A percentile compares a stretch with the other conserved stretches of the same genome.
phyloP scores from a whole-genome alignment of 2,113 vertebrate species.

The Todiramphus saurophagus region DNA sequence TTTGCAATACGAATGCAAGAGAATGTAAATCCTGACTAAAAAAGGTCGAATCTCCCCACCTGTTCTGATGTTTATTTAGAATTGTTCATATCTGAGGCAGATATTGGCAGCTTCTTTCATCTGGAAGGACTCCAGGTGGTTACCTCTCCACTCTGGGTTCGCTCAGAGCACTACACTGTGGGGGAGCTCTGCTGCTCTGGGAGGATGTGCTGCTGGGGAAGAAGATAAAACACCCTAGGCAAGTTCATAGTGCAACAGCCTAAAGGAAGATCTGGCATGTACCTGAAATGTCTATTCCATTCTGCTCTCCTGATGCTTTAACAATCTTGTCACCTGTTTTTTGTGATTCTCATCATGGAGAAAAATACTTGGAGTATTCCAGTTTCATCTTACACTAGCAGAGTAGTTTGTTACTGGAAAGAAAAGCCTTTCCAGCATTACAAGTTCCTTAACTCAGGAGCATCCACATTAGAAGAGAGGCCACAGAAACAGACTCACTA shows the following conservation, averaged over 20 bases:
- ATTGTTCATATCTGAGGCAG: neutral
- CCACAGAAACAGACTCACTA: neutral
- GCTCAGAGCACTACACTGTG: accelerated
- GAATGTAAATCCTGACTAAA: neutral
- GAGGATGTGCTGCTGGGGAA: neutral
- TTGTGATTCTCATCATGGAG: neutral
- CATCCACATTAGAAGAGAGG: neutral
- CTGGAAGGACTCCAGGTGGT: neutral
- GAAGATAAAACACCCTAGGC: neutral
- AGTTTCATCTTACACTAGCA: neutral
- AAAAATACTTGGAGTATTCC: neutral
- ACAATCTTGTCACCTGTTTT: neutral
- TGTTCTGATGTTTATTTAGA: neutral
- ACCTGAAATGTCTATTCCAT: neutral
- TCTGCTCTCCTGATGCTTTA: neutral
- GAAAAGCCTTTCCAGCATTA: neutral
- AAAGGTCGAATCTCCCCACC: neutral
- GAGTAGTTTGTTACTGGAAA: neutral
- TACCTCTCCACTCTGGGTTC: neutral
- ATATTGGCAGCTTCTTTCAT: neutral
- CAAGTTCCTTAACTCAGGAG: neutral
- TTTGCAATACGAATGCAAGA: neutral
- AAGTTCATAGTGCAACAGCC: neutral
- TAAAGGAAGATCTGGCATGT: neutral
- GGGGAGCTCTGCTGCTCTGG: neutral